Evolutionary conservation across 2,888 invertebrate species (phyloP).

Genomic region (Troilus luridus): DNA sequence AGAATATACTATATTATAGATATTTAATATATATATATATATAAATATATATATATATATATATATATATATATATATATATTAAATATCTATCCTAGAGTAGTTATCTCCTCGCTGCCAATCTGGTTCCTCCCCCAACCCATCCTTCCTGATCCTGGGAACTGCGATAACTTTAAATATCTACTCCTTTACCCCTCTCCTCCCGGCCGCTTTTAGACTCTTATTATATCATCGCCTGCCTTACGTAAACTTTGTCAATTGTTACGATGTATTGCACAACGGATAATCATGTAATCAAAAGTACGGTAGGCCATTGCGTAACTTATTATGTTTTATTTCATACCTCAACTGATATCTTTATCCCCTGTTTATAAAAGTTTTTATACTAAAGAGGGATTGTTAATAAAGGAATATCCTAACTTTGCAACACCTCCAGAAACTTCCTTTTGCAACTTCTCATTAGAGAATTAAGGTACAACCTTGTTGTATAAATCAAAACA

Average conservation of each 20-base stretch:
- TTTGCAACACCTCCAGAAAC: too few relatives aligned
- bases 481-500: too few relatives aligned
- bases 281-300: constrained; percentile 6
- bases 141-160: background rate
- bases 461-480: too few relatives aligned
- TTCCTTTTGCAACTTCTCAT: too few relatives aligned
- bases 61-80: too few relatives aligned
- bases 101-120: background rate
- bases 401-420: background rate
- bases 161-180: background rate
- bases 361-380: background rate
- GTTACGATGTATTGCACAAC: constrained; percentile 36
- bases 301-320: background rate
- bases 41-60: too few relatives aligned
- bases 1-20: too few relatives aligned
- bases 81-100: background rate
- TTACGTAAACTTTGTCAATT: constrained; percentile 21
- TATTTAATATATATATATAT: too few relatives aligned
- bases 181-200: background rate
- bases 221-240: background rate
- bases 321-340: background rate
- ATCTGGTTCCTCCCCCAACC: background rate
- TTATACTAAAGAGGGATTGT: background rate
- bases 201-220: background rate
- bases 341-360: background rate